Percentiles rank a stretch among this genome's conserved stretches.
These are phyloP conservation scores for Proisotoma minuta DNA, from an alignment of 2,888 invertebrate genomes.

Conservation along the genomic window DNA sequence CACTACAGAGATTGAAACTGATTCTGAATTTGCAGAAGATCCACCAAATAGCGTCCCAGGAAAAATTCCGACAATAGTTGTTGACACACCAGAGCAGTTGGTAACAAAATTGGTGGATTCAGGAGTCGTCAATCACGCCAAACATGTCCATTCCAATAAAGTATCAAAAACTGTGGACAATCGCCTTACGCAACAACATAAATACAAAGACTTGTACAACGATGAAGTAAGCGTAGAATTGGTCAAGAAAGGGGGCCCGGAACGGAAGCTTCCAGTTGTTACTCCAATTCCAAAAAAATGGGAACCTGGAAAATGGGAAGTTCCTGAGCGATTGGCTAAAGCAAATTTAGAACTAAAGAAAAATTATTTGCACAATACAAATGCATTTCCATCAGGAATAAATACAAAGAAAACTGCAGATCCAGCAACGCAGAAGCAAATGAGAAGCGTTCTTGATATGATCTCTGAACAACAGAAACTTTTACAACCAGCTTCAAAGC, in stretches of 20 bases:
- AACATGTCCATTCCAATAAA: constrained; percentile 8
- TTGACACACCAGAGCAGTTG: constrained; percentile 58
- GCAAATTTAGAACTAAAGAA: constrained; percentile 80
- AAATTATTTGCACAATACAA: constrained; percentile 72
- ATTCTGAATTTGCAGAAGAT: constrained; percentile 85
- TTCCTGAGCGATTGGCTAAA: constrained; percentile 66
- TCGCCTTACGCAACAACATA: background rate
- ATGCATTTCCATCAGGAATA: constrained; percentile 57
- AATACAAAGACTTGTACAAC: constrained; percentile 12
- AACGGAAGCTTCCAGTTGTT: constrained; percentile 39
- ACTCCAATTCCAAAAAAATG: constrained; percentile 43
- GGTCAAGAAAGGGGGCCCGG: constrained; percentile 34
- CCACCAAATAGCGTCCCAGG: constrained; percentile 55
- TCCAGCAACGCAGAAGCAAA: constrained; percentile 75
- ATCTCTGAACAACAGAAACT: constrained; percentile 85
- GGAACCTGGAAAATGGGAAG: constrained; percentile 32
- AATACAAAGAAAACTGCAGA: constrained; percentile 68
- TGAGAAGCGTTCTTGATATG: constrained; percentile 75
- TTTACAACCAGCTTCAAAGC: constrained; percentile 68
- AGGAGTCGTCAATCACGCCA: constrained; percentile 34
- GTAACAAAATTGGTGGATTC: constrained; percentile 38
- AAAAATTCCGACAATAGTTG: constrained; percentile 70
- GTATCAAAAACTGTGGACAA: no score
- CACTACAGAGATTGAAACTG: constrained; percentile 86
- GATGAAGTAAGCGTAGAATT: constrained; percentile 34